phyloP scores from a whole-genome alignment of 2,797 vertebrate species.

The Xenentodon cancila region DNA sequence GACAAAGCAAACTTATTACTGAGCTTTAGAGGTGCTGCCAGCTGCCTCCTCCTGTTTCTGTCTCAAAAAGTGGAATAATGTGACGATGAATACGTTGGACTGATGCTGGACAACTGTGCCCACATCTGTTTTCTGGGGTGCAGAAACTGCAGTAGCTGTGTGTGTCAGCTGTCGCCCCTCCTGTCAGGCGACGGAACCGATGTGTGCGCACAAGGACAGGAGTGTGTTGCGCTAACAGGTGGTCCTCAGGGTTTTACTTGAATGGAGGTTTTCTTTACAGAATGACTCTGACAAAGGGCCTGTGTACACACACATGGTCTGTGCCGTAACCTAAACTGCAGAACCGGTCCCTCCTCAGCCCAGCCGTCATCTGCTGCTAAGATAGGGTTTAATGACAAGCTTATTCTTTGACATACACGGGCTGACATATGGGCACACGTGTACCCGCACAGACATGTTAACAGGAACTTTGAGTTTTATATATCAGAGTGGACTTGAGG shows the following conservation, averaged over 20 bases:
- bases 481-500: background rate
- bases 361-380: constrained; percentile 69
- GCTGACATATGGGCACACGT: constrained; percentile 41
- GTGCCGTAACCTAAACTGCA: constrained; percentile 76
- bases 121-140: constrained; percentile 40
- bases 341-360: constrained; percentile 46
- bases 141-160: constrained; percentile 71
- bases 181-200: constrained; percentile 61
- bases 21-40: constrained; percentile 2
- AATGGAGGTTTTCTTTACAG: constrained; percentile 80
- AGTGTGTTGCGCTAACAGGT: constrained; percentile 81
- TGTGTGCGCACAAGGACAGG: constrained; percentile 54
- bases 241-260: constrained; percentile 77
- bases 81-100: constrained; percentile 25
- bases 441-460: background rate
- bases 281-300: constrained; percentile 77
- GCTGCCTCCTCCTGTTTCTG: constrained; percentile 9
- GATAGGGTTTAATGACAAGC: constrained; percentile 52
- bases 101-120: constrained; percentile 54
- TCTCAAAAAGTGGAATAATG: constrained; percentile 8
- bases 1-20: background rate
- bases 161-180: constrained; percentile 81
- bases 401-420: constrained; percentile 29
- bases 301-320: constrained; percentile 65
- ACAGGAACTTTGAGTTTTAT: background rate